A percentile compares a stretch with the other conserved stretches of the same genome.
phyloP scores from a whole-genome alignment of 2,888 invertebrate genomes.

The Lepetodrilus schrolli region DNA sequence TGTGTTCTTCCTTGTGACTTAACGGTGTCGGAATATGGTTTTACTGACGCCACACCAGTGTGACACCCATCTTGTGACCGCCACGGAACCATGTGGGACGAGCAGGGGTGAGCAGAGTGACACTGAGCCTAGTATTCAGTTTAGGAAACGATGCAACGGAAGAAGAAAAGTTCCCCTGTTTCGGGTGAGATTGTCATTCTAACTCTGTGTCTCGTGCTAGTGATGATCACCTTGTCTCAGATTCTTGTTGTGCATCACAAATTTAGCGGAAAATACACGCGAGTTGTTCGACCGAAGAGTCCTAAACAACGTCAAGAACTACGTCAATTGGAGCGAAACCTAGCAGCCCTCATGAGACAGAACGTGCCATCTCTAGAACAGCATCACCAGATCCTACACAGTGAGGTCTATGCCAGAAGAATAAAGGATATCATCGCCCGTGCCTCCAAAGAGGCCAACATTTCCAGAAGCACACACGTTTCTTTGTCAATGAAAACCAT shows the following conservation, averaged over 20 bases:
- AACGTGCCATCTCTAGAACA: conserved; percentile 34
- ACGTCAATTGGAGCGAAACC: conserved; percentile 38
- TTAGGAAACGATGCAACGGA: conserved; percentile 16
- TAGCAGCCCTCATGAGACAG: conserved; percentile 39
- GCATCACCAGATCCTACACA: conserved; percentile 22
- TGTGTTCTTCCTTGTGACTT: neutral
- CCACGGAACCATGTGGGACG: conserved; percentile 15
- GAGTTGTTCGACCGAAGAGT: conserved; percentile 24
- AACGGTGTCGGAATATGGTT: conserved; percentile 14
- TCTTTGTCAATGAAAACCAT: neutral
- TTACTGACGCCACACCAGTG: neutral
- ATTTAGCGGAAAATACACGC: conserved; percentile 36
- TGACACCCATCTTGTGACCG: neutral
- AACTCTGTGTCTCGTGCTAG: conserved; percentile 36
- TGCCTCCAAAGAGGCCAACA: neutral
- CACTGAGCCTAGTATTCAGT: neutral
- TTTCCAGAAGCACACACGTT: neutral
- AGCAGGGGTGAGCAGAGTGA: neutral
- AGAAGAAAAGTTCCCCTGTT: conserved; percentile 29
- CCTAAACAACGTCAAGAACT: conserved; percentile 38
- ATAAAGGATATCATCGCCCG: neutral
- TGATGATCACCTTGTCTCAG: conserved; percentile 41
- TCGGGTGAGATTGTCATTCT: conserved; percentile 38
- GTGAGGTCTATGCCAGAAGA: conserved; percentile 12
- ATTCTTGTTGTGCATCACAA: conserved; percentile 42